phyloP scores from a whole-genome alignment of 2,113 vertebrate species.

The Hyaena hyaena region DNA sequence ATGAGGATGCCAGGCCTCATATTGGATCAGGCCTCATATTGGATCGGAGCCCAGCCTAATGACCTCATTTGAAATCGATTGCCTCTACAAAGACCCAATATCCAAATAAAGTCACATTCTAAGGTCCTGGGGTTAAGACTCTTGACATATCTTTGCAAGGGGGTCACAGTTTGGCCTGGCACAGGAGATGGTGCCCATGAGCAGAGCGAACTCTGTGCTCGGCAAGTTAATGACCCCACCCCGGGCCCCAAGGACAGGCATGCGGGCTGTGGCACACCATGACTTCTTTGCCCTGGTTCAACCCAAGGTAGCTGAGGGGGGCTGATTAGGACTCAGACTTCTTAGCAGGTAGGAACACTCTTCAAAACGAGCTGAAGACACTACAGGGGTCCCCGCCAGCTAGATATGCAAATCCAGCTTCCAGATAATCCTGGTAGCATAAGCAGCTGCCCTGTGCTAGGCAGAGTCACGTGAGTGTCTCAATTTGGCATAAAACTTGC shows the following conservation, averaged over 20 bases:
- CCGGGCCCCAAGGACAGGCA: accelerated
- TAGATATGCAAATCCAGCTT: neutral
- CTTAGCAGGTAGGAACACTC: accelerated
- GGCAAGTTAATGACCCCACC: accelerated
- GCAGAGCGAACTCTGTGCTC: neutral
- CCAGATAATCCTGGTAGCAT: accelerated
- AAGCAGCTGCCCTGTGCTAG: neutral
- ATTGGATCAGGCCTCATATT: too few relatives aligned
- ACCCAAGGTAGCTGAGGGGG: accelerated
- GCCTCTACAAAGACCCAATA: neutral
- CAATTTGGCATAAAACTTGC: neutral
- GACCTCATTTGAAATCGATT: neutral
- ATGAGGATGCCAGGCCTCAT: neutral
- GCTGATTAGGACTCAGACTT: accelerated
- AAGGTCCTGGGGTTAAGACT: neutral
- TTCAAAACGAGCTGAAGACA: neutral
- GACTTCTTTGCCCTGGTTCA: accelerated
- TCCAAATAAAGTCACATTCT: neutral
- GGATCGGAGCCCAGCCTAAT: neutral
- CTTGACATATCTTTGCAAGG: neutral
- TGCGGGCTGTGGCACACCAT: accelerated
- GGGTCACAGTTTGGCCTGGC: too few relatives aligned
- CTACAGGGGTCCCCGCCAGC: accelerated
- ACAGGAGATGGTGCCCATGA: accelerated
- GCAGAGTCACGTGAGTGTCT: neutral